Evolutionary conservation across 1,140 invertebrate genomes (phyloP).

Genomic region (Diachasmimorpha longicaudata): DNA sequence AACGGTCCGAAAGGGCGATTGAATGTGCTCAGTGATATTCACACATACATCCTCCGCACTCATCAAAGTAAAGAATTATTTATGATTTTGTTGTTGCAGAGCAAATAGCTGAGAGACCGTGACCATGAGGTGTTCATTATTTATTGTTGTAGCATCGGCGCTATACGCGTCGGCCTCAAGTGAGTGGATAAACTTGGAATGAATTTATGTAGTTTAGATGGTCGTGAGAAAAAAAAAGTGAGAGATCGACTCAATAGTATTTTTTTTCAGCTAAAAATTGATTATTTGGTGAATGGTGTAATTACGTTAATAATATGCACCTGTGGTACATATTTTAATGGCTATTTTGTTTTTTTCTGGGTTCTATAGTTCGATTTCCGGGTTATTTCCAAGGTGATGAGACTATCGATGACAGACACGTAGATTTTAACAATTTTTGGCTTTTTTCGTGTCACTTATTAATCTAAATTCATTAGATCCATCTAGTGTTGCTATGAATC

Average conservation of each 20-base stretch:
- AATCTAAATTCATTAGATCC: neutral
- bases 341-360: neutral
- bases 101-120: slow-evolving; percentile 11
- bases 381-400: neutral
- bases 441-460: neutral
- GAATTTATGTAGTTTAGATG: neutral
- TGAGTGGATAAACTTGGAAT: slow-evolving; percentile 40
- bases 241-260: neutral
- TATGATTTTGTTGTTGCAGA: slow-evolving; percentile 34
- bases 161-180: slow-evolving; percentile 49
- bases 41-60: neutral
- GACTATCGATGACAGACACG: slow-evolving; percentile 20
- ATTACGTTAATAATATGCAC: neutral
- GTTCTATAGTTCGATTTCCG: neutral
- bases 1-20: neutral
- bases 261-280: slow-evolving; percentile 30
- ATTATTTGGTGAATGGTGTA: slow-evolving; percentile 41
- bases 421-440: neutral
- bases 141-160: slow-evolving; percentile 44
- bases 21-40: neutral
- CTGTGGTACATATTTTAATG: neutral
- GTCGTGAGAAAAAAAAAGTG: neutral
- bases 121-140: slow-evolving; percentile 46
- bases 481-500: slow-evolving; percentile 15
- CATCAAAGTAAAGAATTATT: neutral